phyloP scores from a whole-genome alignment of 2,797 vertebrate species.

The Crax fasciolata region DNA sequence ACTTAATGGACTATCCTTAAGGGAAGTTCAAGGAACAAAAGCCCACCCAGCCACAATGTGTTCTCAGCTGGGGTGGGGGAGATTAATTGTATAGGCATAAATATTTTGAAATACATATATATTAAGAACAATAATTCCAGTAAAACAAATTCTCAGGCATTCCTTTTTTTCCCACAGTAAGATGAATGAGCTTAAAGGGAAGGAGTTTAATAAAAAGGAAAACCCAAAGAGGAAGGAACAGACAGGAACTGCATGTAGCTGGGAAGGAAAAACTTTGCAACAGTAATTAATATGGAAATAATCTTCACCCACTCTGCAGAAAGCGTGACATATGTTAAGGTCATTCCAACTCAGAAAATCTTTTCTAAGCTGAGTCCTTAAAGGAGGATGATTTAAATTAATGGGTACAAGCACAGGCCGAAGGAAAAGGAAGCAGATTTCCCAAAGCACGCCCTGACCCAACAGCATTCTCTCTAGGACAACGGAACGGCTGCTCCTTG shows the following conservation, averaged over 20 bases:
- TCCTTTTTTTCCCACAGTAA: rapidly evolving
- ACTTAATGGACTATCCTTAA: background rate
- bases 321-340: constrained; percentile 18
- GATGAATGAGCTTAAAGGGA: background rate
- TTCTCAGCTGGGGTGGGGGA: background rate
- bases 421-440: background rate
- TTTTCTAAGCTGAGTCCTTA: constrained; percentile 47
- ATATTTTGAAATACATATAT: background rate
- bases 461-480: background rate
- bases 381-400: constrained; percentile 31
- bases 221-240: background rate
- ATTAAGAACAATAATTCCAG: background rate
- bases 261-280: background rate
- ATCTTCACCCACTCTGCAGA: background rate
- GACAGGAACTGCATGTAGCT: background rate
- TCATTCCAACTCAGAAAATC: constrained; percentile 31
- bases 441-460: rapidly evolving
- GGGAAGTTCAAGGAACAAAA: background rate
- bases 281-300: constrained; percentile 26
- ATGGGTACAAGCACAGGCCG: background rate
- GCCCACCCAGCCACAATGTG: background rate
- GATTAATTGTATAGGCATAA: background rate
- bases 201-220: background rate
- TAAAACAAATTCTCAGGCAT: background rate
- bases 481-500: background rate